Percentiles rank a stretch among this genome's conserved stretches.
phyloP scores from a whole-genome alignment of 2,113 vertebrate species.

The Ctenodactylus gundi region DNA sequence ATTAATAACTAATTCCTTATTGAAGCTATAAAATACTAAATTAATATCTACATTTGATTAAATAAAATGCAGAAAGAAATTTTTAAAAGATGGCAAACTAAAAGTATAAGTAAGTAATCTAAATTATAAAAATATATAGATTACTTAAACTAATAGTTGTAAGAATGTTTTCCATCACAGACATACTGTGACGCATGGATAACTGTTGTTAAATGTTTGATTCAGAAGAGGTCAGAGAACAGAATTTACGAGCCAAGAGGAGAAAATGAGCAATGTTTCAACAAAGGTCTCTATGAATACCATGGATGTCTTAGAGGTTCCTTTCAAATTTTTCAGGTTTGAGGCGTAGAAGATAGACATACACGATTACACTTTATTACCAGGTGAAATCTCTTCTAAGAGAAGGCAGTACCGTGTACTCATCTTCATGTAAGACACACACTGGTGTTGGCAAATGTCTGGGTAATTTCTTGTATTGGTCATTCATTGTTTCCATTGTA shows the following conservation, averaged over 20 bases:
- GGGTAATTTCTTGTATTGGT: background rate
- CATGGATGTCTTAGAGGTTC: background rate
- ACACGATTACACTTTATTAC: background rate
- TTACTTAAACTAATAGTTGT: background rate
- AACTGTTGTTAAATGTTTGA: too few relatives aligned
- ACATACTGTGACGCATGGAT: too few relatives aligned
- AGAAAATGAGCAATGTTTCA: background rate
- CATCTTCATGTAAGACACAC: background rate
- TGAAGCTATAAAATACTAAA: too few relatives aligned
- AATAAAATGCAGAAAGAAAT: background rate
- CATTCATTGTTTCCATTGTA: background rate
- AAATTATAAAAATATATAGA: background rate
- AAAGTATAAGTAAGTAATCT: background rate
- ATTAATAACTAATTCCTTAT: too few relatives aligned
- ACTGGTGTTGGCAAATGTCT: background rate
- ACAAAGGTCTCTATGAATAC: background rate
- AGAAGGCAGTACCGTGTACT: background rate
- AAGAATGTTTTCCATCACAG: background rate
- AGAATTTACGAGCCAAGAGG: background rate
- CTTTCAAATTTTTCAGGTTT: background rate
- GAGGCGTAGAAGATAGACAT: background rate
- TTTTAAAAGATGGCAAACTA: background rate
- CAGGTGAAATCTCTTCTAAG: background rate
- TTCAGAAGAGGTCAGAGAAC: background rate
- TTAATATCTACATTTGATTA: background rate